Conservation (phyloP, 2,113 vertebrate genomes). For the Lepus timidus region DNA sequence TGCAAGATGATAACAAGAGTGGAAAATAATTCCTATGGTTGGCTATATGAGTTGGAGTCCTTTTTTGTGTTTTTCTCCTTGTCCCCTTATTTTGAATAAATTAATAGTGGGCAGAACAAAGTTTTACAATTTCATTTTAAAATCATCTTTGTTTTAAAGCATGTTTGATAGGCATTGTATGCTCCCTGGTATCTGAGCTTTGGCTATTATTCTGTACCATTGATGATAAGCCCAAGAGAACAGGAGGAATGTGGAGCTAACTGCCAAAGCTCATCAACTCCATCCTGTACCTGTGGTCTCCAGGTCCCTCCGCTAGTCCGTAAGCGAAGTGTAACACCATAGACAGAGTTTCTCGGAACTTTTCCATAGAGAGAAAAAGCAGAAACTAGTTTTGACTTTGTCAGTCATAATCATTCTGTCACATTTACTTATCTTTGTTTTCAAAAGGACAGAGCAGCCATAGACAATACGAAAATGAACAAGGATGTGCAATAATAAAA, state of each 20-base stretch:
- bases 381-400: background rate
- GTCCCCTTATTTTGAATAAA: conserved; percentile 40
- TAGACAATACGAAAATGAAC: background rate
- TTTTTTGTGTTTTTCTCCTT: background rate
- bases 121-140: background rate
- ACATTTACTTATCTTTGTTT: background rate
- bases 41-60: background rate
- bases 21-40: background rate
- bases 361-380: background rate
- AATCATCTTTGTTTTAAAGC: background rate
- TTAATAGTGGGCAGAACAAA: background rate
- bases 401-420: background rate
- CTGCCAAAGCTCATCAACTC: background rate
- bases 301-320: background rate
- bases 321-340: background rate
- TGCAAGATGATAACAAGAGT: background rate
- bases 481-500: background rate
- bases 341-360: background rate
- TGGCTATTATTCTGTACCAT: conserved; percentile 20
- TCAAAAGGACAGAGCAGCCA: background rate
- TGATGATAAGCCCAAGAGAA: conserved; percentile 30
- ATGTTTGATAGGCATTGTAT: background rate
- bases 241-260: background rate
- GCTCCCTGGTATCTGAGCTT: background rate
- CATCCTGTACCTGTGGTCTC: background rate